phyloP scores from a whole-genome alignment of 2,113 vertebrate species.

The zebrafish (Danio rerio) region DNA sequence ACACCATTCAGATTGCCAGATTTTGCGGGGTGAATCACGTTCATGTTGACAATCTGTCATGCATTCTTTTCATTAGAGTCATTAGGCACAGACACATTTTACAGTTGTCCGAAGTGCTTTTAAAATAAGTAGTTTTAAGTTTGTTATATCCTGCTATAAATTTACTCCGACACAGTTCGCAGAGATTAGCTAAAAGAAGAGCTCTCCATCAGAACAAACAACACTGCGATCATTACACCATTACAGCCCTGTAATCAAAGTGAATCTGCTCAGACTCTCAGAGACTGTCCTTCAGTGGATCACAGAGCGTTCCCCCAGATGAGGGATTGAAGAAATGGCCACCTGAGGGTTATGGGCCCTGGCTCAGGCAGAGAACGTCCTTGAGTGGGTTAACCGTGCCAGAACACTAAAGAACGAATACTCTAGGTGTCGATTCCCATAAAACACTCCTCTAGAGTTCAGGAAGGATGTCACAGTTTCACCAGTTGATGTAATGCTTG shows the following conservation, averaged over 20 bases:
- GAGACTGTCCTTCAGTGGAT: background rate
- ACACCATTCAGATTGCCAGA: constrained; percentile 19
- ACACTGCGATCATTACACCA: constrained; percentile 2
- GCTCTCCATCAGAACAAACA: background rate
- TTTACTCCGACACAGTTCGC: constrained; percentile 3
- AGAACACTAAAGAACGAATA: background rate
- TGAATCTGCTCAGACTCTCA: background rate
- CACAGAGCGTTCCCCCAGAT: constrained; percentile 11
- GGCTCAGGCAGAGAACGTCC: constrained; percentile 2
- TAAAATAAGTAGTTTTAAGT: background rate
- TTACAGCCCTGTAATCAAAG: background rate
- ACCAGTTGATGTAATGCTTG: background rate
- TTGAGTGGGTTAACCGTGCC: constrained; percentile 14
- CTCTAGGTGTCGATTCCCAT: constrained; percentile 23
- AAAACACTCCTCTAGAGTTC: constrained; percentile 1
- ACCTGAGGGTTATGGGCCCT: background rate
- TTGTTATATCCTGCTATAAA: background rate
- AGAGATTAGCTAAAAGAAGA: constrained; percentile 7
- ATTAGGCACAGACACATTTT: constrained; percentile 7
- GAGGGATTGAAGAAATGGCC: constrained; percentile 11
- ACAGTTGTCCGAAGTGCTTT: background rate
- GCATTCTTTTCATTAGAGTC: constrained; percentile 13
- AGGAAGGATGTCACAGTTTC: background rate
- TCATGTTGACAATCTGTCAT: constrained; percentile 33
- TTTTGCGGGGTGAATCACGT: constrained; percentile 44